A percentile compares a stretch with the other conserved stretches of the same genome.
Evolutionary conservation across 2,888 invertebrate species (phyloP).

Genomic region (Ectropis crepuscularia): DNA sequence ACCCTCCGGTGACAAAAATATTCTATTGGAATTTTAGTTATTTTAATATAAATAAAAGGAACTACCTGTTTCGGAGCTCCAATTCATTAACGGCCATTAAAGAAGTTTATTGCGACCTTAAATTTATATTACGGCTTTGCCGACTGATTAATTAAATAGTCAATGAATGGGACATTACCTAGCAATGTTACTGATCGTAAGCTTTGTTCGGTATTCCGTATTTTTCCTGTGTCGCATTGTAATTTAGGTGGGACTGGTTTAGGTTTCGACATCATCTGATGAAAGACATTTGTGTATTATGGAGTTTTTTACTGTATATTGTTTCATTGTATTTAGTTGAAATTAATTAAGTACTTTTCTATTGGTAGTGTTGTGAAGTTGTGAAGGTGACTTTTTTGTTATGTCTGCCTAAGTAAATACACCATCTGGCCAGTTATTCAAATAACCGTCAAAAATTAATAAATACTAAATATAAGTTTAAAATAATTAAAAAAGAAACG

Average conservation of each 20-base stretch:
- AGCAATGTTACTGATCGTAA: slow-evolving; percentile 37
- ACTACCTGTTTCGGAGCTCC: slow-evolving; percentile 77
- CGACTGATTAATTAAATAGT: slow-evolving; percentile 75
- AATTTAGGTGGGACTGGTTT: slow-evolving; percentile 16
- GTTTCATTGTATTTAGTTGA: too few species aligned
- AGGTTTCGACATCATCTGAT: slow-evolving; percentile 2
- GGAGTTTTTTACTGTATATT: too few species aligned
- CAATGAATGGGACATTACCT: slow-evolving; percentile 59
- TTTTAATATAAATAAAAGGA: slow-evolving; percentile 52
- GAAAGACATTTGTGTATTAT: too few species aligned
- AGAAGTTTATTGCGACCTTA: slow-evolving; percentile 69
- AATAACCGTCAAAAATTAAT: too few species aligned
- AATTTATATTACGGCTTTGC: slow-evolving; percentile 65
- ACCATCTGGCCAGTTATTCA: too few species aligned
- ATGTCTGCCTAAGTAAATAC: too few species aligned
- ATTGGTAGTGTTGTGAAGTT: too few species aligned
- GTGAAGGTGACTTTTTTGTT: too few species aligned
- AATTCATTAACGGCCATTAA: slow-evolving; percentile 80
- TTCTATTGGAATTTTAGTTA: slow-evolving; percentile 68
- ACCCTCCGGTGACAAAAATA: slow-evolving; percentile 59
- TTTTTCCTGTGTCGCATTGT: slow-evolving; percentile 45
- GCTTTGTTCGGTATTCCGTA: slow-evolving; percentile 51
- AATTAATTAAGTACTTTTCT: too few species aligned
- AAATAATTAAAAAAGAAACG: too few species aligned
- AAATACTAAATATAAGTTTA: too few species aligned